These are phyloP conservation scores for Tricholauxania praeusta DNA, from an alignment of 2,888 invertebrate species.

Conservation along the genomic window DNA sequence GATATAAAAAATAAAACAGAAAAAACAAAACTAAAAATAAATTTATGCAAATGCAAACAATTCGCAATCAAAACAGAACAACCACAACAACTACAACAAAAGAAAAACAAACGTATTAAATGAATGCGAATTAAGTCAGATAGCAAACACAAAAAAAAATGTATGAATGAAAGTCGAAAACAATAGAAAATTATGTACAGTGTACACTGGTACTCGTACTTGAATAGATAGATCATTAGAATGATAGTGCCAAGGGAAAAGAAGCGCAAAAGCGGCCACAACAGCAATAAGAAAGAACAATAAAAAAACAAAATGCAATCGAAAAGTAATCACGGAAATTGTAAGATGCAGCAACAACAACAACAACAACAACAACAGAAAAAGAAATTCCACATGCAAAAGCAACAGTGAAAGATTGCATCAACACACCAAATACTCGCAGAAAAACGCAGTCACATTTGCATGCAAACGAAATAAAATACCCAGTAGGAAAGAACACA, in stretches of 20 bases:
- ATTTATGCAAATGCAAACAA: slow-evolving; percentile 26
- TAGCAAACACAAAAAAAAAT: slow-evolving; percentile 1
- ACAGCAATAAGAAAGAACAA: not conserved
- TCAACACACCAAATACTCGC: too few relatives aligned
- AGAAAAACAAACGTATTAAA: not conserved
- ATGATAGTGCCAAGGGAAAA: not conserved
- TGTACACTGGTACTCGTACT: not conserved
- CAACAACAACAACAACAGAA: too few relatives aligned
- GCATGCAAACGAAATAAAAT: too few relatives aligned
- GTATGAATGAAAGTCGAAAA: not conserved
- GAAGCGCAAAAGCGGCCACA: not conserved
- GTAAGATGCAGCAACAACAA: not conserved
- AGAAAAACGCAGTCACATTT: too few relatives aligned
- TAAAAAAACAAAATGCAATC: slow-evolving; percentile 1
- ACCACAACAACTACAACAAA: not conserved
- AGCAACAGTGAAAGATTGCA: too few relatives aligned
- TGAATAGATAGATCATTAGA: not conserved
- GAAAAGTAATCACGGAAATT: not conserved
- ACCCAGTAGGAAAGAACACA: too few relatives aligned
- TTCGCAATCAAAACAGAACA: slow-evolving; percentile 30
- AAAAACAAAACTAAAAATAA: not conserved
- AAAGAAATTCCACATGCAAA: too few relatives aligned
- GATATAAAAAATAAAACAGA: not conserved
- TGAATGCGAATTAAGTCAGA: slow-evolving; percentile 14
- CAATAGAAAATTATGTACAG: not conserved